Conservation (phyloP, 2,797 vertebrate genomes). For the Cuculus canorus region DNA sequence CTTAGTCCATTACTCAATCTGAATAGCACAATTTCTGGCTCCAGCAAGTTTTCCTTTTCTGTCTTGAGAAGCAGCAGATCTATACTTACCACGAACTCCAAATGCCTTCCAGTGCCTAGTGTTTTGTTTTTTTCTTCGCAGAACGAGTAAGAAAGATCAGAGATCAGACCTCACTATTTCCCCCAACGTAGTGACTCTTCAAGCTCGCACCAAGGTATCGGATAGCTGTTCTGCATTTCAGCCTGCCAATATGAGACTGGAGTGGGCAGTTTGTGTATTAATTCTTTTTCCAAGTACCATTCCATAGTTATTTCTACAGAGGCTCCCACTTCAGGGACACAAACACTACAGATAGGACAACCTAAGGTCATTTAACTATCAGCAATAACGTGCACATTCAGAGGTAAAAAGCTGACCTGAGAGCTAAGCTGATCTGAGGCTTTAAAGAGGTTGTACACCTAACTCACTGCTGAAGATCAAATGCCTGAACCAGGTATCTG, state of each 20-base stretch:
- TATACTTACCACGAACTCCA: not conserved
- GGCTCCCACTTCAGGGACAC: conserved; percentile 3
- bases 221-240: not conserved
- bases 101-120: not conserved
- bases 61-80: not conserved
- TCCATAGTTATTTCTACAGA: not conserved
- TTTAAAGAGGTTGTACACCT: conserved; percentile 63
- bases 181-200: not conserved
- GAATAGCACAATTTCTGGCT: not conserved
- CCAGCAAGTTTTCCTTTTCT: not conserved
- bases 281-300: not conserved
- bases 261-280: not conserved
- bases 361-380: conserved; percentile 43
- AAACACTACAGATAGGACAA: conserved; percentile 13
- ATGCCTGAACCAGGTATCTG: not conserved
- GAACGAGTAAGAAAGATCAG: not conserved
- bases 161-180: not conserved
- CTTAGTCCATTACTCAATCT: not conserved
- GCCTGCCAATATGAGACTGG: not conserved
- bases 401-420: conserved; percentile 2
- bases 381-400: conserved; percentile 51
- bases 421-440: conserved; percentile 24
- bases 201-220: not conserved
- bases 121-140: not conserved
- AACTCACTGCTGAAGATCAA: conserved; percentile 59